Evolutionary conservation across 1,140 invertebrate genomes (phyloP).

Genomic region (Vollenhovia emeryi): DNA sequence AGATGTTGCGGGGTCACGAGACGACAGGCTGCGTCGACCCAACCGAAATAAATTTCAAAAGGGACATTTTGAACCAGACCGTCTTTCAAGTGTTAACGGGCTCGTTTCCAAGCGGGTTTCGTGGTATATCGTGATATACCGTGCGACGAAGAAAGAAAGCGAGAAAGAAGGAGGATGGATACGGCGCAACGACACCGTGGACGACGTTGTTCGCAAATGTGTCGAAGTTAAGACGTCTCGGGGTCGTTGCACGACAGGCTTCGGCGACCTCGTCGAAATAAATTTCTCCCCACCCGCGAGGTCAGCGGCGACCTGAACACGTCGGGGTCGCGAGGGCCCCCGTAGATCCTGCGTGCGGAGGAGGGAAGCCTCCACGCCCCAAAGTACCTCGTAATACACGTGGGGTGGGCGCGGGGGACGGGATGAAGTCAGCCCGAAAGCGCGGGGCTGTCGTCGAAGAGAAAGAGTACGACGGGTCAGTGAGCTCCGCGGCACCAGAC

Average conservation of each 20-base stretch:
- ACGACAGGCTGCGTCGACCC: constrained; percentile 25
- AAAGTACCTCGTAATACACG: constrained; percentile 68
- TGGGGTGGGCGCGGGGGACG: constrained; percentile 37
- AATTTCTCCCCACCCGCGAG: constrained; percentile 61
- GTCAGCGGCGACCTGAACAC: constrained; percentile 39
- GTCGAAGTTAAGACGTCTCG: constrained; percentile 76
- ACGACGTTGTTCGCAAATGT: constrained; percentile 57
- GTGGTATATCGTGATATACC: background rate
- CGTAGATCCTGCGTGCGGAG: constrained; percentile 54
- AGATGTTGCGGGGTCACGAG: constrained; percentile 18
- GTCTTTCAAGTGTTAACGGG: constrained; percentile 49
- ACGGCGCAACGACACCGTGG: constrained; percentile 33
- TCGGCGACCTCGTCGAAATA: constrained; percentile 73
- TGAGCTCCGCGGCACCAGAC: constrained; percentile 54
- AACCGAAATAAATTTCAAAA: constrained; percentile 36
- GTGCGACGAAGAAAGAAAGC: background rate
- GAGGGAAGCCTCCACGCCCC: constrained; percentile 27
- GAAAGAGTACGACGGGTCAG: constrained; percentile 58
- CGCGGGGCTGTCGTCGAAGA: constrained; percentile 63
- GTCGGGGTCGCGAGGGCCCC: constrained; percentile 47
- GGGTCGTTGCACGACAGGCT: constrained; percentile 62
- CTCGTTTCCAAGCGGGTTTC: constrained; percentile 37
- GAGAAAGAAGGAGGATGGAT: too few species aligned
- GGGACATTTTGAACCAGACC: constrained; percentile 12
- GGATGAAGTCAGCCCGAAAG: constrained; percentile 46